Evolutionary conservation across 2,113 vertebrate genomes (phyloP), one percentile per base, ranked within the genome.

Genomic region (Channa argus): DNA sequence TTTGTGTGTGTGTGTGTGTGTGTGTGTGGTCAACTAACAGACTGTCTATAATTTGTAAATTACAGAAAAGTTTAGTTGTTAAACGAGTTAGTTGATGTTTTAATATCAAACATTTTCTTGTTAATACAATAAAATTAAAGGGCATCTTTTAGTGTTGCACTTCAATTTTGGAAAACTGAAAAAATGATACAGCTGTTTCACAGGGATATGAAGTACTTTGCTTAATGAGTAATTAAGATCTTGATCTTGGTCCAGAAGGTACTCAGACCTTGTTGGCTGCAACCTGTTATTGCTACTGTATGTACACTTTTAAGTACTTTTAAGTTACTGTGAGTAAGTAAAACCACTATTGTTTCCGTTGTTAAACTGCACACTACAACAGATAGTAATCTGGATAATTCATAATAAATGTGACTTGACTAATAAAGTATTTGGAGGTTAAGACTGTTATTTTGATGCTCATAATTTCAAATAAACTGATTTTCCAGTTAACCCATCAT

Each of bases 401-500:
- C 14, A 70, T 36, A 11, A 65, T 59, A 1, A 53, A 59, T 53
- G 11, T 45, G 58, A 15, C 34, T 11, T 41, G 8, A 46, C 1
- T 13, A 10, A 1, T 12, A 44, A 41, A 41, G 24, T 8, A 6
- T 38, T 14, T 33, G 10, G 6, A 13, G 33, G 8, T 24, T 33
- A n/a, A 5, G 46, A 10, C 10, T 49, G 2, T 10, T 45, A 38
- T 11, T 37, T 63, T 41, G n/a, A 11, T n/a, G 34, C 45, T 12
- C 9, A 34, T 33, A 45, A 36, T 56, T 41, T 37, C 7, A 51
- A 60, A 52, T 60, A 13, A 59, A 0, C 8, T 39, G 8, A 3
- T 83, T 80, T 81, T 69, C 74, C 59, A 7, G 5, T 55, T 43
- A 33, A 8, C 39, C 58, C 8, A 12, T 24, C 13, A 15, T 8